phyloP scores from a whole-genome alignment of 2,888 invertebrate genomes.

The Drosophila borborema region DNA sequence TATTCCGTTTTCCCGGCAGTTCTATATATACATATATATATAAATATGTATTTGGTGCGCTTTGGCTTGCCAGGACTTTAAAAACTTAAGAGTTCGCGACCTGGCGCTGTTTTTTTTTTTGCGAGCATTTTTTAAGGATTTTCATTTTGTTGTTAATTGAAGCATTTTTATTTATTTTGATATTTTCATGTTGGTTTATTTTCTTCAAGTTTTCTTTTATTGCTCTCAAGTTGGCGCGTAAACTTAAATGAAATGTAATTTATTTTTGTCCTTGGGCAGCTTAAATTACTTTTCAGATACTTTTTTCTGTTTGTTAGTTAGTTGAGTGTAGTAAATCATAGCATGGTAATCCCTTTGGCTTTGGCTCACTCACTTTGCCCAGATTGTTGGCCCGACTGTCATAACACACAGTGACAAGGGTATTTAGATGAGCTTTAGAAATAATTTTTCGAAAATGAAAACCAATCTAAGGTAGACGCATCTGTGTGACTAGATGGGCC shows the following conservation, averaged over 20 bases:
- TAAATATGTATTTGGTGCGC: not conserved
- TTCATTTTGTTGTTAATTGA: slow-evolving; percentile 64
- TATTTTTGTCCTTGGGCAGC: slow-evolving; percentile 26
- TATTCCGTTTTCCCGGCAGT: slow-evolving; percentile 39
- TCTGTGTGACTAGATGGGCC: not conserved
- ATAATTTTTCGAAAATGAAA: slow-evolving; percentile 12
- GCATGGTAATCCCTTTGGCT: slow-evolving; percentile 44
- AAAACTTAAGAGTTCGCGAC: slow-evolving; percentile 20
- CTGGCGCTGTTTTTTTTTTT: slow-evolving; percentile 19
- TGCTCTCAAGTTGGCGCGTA: slow-evolving; percentile 59
- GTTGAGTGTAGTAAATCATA: slow-evolving; percentile 43
- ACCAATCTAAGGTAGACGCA: not conserved
- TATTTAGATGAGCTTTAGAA: slow-evolving; percentile 23
- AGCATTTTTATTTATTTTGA: slow-evolving; percentile 53
- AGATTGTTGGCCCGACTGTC: slow-evolving; percentile 44
- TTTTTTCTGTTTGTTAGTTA: slow-evolving; percentile 20
- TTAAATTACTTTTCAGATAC: slow-evolving; percentile 19
- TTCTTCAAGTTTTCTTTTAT: slow-evolving; percentile 57
- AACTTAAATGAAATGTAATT: slow-evolving; percentile 67
- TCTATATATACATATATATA: slow-evolving; percentile 4
- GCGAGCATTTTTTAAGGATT: slow-evolving; percentile 20
- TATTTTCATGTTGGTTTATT: slow-evolving; percentile 27
- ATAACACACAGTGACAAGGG: slow-evolving; percentile 47
- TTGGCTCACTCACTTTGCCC: slow-evolving; percentile 31
- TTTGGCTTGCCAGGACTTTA: slow-evolving; percentile 13